Conservation (phyloP, 2,888 invertebrate genomes). For the Eilema caniola region DNA sequence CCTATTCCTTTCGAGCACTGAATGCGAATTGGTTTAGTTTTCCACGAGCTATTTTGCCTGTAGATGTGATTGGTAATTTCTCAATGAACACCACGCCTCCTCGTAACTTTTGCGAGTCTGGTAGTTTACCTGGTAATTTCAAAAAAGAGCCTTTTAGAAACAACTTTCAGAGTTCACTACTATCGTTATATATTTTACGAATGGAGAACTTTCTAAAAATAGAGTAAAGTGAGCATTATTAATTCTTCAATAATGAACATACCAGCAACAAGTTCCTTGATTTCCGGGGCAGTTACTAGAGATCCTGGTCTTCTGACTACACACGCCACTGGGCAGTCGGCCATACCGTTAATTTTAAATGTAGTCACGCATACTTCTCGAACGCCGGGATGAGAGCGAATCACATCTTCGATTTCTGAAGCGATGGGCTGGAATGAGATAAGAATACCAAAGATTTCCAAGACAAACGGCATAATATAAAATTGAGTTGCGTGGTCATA, state of each 20-base stretch:
- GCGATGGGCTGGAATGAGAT: constrained; percentile 63
- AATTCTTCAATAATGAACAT: constrained; percentile 22
- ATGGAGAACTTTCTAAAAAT: too few species aligned
- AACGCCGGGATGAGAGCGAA: constrained; percentile 59
- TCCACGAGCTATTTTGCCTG: constrained; percentile 65
- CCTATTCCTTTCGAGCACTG: constrained; percentile 40
- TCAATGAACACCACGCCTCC: constrained; percentile 73
- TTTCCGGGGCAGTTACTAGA: constrained; percentile 65
- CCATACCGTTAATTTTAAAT: constrained; percentile 22
- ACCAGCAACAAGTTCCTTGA: constrained; percentile 70
- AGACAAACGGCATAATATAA: too few species aligned
- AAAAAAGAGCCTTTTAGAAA: neutral
- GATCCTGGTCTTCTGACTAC: constrained; percentile 58
- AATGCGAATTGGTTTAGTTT: constrained; percentile 48
- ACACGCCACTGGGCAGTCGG: constrained; percentile 67
- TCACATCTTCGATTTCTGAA: constrained; percentile 70
- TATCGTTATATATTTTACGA: too few species aligned
- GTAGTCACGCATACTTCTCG: constrained; percentile 53
- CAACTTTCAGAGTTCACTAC: too few species aligned
- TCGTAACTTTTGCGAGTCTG: constrained; percentile 66
- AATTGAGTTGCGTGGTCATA: too few species aligned
- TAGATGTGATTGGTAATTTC: constrained; percentile 63
- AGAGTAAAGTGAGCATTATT: too few species aligned
- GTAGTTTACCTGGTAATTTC: constrained; percentile 64
- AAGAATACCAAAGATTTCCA: neutral